Base-by-base conservation (phyloP, 53 echinoderm and acorn worm species). In the Echinarachnius parma region DNA sequence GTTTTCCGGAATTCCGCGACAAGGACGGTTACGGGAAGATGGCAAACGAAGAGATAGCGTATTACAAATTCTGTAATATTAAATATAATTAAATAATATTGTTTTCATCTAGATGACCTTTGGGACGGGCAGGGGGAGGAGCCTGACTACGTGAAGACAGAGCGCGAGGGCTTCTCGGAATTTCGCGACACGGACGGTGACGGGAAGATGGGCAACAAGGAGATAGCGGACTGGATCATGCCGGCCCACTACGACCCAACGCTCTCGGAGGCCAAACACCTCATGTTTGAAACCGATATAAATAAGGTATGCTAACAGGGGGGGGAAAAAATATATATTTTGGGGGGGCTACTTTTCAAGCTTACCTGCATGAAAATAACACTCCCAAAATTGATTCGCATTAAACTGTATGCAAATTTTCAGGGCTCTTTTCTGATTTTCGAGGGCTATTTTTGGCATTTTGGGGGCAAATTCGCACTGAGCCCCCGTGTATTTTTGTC, bases 211-310 rank as follows among this genome's bases (percentile, higher is more conserved):
- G 81, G 87, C 53, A 21, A 29, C 0, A n/a, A 61, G n/a, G 96
- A 95, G 60, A 49, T 95, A 0, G 72, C 78, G 2, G 90, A 91
- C 39, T 96, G 91, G 91, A 91, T 96, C 18, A 75, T 96, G 48
- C 96, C 96, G 4, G 76, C 77, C 30, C 76, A 87, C 16, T 91
- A 91, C 21, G 96, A 96, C 76, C 96, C 87, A 10, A 64, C 83
- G 1, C 63, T 68, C 39, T 87, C 95, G 10, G 95, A 95, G 57
- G 87, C 87, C 11, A 95, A 91, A 33, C 95, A 95, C 80, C 85
- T 95, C 1, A 66, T 95, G 9, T 85, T 62, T 35, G 90, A 91
- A 37, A 71, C 95, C 0, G 95, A 95, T 59, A 47, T 13, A 21
- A 78, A 94, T 48, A 84, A 87, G 70, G 95, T 94, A 31, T n/a